A percentile compares a stretch with the other conserved stretches of the same genome.
Conservation (phyloP, 2,888 invertebrate genomes). For the Orgyia antiqua region DNA sequence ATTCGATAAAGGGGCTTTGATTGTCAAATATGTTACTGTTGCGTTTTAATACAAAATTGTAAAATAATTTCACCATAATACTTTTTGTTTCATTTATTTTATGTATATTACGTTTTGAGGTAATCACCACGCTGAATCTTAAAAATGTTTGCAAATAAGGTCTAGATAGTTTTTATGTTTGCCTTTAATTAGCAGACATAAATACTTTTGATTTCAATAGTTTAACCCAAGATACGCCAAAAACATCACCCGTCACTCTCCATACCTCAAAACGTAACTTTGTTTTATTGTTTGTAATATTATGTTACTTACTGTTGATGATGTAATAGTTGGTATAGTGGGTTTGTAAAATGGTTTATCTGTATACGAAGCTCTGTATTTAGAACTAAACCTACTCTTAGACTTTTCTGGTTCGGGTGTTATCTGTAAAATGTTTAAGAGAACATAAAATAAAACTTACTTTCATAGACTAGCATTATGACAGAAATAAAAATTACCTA, state of each 20-base stretch:
- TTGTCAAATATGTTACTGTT: not conserved
- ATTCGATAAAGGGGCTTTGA: slow-evolving; percentile 75
- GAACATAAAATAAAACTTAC: not conserved
- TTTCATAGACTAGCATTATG: no score
- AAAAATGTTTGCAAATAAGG: no score
- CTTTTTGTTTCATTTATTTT: no score
- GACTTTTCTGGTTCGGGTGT: slow-evolving; percentile 64
- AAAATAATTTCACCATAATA: no score
- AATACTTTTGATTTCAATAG: no score
- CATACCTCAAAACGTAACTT: no score
- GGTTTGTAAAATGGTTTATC: slow-evolving; percentile 80
- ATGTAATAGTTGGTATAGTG: slow-evolving; percentile 79
- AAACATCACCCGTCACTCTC: no score
- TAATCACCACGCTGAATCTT: no score
- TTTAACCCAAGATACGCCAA: no score
- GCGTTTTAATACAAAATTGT: not conserved
- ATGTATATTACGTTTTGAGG: no score
- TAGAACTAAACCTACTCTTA: slow-evolving; percentile 77
- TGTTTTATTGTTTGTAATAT: slow-evolving; percentile 18
- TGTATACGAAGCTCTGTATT: slow-evolving; percentile 73
- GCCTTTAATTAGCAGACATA: no score
- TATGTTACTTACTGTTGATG: slow-evolving; percentile 70
- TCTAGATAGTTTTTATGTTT: no score
- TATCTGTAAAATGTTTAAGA: slow-evolving; percentile 59
- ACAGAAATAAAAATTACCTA: slow-evolving; percentile 43